These are phyloP conservation scores for Mionectes olivaceus DNA, from an alignment of 2,797 vertebrate species.

Conservation along the genomic window DNA sequence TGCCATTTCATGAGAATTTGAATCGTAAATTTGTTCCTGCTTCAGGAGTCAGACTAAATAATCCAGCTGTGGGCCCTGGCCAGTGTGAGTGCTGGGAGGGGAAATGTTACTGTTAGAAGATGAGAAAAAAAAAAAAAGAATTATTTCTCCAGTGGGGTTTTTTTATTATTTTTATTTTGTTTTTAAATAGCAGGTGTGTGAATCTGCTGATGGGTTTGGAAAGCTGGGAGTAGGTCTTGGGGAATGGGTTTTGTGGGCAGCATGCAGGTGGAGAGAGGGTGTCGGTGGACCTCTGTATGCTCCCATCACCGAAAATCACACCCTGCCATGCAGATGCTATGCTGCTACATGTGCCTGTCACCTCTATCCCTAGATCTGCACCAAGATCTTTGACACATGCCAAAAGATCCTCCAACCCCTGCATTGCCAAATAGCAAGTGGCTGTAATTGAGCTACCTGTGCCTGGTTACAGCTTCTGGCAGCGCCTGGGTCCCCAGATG, in stretches of 20 bases:
- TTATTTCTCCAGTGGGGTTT: neutral
- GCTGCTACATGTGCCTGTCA: accelerated
- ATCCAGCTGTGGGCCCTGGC: neutral
- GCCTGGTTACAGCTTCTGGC: neutral
- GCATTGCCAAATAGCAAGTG: neutral
- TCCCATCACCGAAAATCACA: neutral
- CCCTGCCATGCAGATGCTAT: accelerated
- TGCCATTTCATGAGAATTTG: constrained; percentile 20
- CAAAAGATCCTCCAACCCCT: neutral
- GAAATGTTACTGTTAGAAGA: constrained; percentile 25
- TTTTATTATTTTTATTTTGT: neutral
- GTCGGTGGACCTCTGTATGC: accelerated
- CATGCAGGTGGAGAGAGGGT: neutral
- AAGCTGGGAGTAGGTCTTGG: neutral
- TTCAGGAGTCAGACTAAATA: constrained; percentile 59
- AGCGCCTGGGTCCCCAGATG: neutral
- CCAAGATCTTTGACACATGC: neutral
- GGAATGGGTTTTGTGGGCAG: neutral
- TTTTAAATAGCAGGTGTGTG: constrained; percentile 25
- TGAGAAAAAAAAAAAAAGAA: neutral
- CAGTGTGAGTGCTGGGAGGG: constrained; percentile 13
- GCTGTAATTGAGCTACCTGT: neutral
- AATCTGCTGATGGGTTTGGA: constrained; percentile 28
- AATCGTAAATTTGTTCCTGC: constrained; percentile 51
- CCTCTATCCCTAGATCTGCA: neutral